Conservation (phyloP, 1,140 invertebrate species). For the Carposina sasakii region DNA sequence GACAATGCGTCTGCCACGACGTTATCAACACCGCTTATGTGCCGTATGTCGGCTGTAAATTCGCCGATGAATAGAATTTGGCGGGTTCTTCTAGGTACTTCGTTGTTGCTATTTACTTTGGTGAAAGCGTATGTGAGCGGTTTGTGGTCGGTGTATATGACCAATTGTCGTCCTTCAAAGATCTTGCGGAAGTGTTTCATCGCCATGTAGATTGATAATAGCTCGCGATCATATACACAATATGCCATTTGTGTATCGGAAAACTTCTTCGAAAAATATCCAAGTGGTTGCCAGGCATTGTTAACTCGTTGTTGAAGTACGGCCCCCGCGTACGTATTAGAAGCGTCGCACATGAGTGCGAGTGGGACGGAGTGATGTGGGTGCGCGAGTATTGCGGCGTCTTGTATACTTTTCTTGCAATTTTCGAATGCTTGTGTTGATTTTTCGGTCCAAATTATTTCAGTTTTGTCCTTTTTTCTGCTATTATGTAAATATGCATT, state of each 20-base stretch:
- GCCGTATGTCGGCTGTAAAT: not conserved
- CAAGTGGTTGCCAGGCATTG: constrained; percentile 28
- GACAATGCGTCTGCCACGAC: constrained; percentile 29
- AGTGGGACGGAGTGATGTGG: constrained; percentile 10
- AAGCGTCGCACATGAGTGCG: constrained; percentile 29
- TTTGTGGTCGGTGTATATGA: constrained; percentile 26
- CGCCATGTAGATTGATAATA: constrained; percentile 28
- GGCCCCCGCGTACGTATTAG: constrained; percentile 27
- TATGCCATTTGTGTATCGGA: constrained; percentile 21
- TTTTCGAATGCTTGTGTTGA: constrained; percentile 28
- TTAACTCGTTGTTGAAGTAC: constrained; percentile 25
- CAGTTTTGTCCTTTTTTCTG: constrained; percentile 34
- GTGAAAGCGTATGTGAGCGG: not conserved
- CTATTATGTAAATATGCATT: constrained; percentile 32
- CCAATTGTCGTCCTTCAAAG: constrained; percentile 27
- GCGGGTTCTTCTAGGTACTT: constrained; percentile 15
- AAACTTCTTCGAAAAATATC: constrained; percentile 40
- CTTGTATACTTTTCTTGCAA: constrained; percentile 32
- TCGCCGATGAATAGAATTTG: constrained; percentile 4
- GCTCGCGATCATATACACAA: constrained; percentile 32
- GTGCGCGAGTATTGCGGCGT: constrained; percentile 18
- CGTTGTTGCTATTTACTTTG: not conserved
- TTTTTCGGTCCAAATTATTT: constrained; percentile 27
- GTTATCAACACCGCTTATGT: not conserved
- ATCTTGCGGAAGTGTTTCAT: constrained; percentile 34